Evolutionary conservation across 2,888 invertebrate species (phyloP).

Genomic region (Blastobasis adustella): DNA sequence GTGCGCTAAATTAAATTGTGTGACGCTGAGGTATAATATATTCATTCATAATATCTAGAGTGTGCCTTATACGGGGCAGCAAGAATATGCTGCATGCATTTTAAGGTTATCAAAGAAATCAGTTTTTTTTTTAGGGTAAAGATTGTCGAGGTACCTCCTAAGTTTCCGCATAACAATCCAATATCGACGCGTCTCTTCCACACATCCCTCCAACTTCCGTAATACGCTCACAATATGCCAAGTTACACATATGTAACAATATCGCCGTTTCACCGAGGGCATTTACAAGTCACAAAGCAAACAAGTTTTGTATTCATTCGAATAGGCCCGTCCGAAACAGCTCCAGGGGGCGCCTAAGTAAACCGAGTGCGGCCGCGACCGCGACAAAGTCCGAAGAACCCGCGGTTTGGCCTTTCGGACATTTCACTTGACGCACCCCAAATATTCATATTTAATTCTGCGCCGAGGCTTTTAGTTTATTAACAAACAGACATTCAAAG

Average conservation of each 20-base stretch:
- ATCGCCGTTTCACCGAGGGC: constrained; percentile 48
- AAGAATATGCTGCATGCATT: too few species aligned
- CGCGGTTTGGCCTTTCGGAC: constrained; percentile 45
- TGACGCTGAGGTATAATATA: too few species aligned
- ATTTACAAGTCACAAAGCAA: constrained; percentile 66
- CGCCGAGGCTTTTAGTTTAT: constrained; percentile 39
- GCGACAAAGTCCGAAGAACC: constrained; percentile 57
- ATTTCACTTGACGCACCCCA: constrained; percentile 49
- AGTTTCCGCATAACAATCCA: too few species aligned
- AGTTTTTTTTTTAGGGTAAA: too few species aligned
- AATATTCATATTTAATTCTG: constrained; percentile 71
- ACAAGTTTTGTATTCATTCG: constrained; percentile 59
- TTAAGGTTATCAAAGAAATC: too few species aligned
- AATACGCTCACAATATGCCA: constrained; percentile 39
- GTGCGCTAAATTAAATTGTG: too few species aligned
- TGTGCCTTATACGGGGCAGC: too few species aligned
- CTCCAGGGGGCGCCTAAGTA: constrained; percentile 60
- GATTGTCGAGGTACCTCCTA: too few species aligned
- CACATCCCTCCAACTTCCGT: constrained; percentile 26
- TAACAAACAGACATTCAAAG: constrained; percentile 48
- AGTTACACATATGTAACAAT: constrained; percentile 55
- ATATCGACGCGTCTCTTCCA: not conserved
- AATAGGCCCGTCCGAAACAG: constrained; percentile 48
- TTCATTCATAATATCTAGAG: too few species aligned
- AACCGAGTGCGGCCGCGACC: constrained; percentile 47